Evolutionary conservation across 2,797 vertebrate genomes (phyloP), one percentile per base, ranked within the genome.

Genomic region (Rhinophrynus dorsalis): DNA sequence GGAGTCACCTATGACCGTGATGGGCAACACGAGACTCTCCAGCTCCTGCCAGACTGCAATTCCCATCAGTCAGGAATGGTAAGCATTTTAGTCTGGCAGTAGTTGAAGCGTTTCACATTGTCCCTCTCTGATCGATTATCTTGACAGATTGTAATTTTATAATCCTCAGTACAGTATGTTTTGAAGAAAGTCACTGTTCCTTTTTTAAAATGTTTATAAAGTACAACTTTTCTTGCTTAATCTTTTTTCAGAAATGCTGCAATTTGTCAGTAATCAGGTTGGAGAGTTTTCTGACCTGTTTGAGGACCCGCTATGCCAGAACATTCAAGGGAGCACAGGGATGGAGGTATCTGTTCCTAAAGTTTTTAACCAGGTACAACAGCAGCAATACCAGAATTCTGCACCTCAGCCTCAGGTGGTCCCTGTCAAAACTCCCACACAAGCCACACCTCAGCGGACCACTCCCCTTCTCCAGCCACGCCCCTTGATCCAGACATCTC

Each of bases 251-350:
- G 97, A 98, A 82, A 98, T 99, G 96, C 90, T 99, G 69, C 95
- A 98, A 87, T 98, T 97, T 11, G 96, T 98, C 86, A 98, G 91
- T 81, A 98, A 97, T 81, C 96, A 98, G 80, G 93, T 92, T 44
- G 96, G 94, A 3, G 96, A 99, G 75, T 97, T 99, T 33, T 89
- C 94, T 0, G 96, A 98, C 78, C 73, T 99, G 68, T 98, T 99
- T 74, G 92, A 96, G 1, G 96, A 98, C 64, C 95, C 91, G 57
- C 89, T 98, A 50, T 86, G 79, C 18, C 45, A 79, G 76, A 82
- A 77, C 23, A 88, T 86, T 70, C 79, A 84, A 30, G 20, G 74
- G 2, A n/a, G 67, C 3, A 1, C 64, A 1, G 5, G 29, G 0
- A 54, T 77, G 64, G 88, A 88, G 26, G 52, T 71, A 0, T 67